Evolutionary conservation across 1,140 invertebrate genomes (phyloP).

Genomic region (Melitaea cinxia): DNA sequence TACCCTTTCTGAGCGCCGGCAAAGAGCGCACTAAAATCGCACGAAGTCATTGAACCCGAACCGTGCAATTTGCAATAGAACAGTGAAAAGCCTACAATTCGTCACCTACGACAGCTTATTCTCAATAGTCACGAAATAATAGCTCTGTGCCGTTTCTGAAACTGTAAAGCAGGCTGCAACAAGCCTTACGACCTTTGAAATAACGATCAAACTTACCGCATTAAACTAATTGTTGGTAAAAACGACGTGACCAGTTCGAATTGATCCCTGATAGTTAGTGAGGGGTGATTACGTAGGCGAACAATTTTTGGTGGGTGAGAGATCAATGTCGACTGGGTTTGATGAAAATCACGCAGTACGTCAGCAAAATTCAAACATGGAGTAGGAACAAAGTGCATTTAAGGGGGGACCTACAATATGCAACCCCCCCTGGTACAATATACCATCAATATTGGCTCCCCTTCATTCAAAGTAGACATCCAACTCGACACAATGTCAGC

Average conservation of each 20-base stretch:
- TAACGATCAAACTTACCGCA: constrained; percentile 23
- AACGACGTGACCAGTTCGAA: constrained; percentile 43
- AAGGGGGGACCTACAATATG: constrained; percentile 62
- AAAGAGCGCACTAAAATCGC: constrained; percentile 14
- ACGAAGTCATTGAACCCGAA: constrained; percentile 14
- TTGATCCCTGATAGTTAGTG: constrained; percentile 36
- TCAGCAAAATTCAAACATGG: constrained; percentile 60
- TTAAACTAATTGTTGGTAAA: neutral
- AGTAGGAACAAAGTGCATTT: constrained; percentile 67
- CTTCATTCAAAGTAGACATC: constrained; percentile 28
- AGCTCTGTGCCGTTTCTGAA: constrained; percentile 33
- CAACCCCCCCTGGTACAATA: too few relatives aligned
- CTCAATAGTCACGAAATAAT: constrained; percentile 70
- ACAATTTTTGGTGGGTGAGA: constrained; percentile 12
- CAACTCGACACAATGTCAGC: constrained; percentile 21
- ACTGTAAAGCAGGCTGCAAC: constrained; percentile 29
- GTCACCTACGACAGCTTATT: constrained; percentile 70
- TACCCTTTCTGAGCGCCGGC: neutral
- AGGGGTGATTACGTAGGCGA: constrained; percentile 20
- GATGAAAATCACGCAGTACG: constrained; percentile 59
- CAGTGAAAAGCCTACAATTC: constrained; percentile 69
- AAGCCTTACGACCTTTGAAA: constrained; percentile 28
- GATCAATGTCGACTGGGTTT: constrained; percentile 48
- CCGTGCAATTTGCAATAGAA: constrained; percentile 53
- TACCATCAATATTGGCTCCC: constrained; percentile 65